phyloP scores from a whole-genome alignment of 2,888 invertebrate genomes.

The Scaeva pyrastri region DNA sequence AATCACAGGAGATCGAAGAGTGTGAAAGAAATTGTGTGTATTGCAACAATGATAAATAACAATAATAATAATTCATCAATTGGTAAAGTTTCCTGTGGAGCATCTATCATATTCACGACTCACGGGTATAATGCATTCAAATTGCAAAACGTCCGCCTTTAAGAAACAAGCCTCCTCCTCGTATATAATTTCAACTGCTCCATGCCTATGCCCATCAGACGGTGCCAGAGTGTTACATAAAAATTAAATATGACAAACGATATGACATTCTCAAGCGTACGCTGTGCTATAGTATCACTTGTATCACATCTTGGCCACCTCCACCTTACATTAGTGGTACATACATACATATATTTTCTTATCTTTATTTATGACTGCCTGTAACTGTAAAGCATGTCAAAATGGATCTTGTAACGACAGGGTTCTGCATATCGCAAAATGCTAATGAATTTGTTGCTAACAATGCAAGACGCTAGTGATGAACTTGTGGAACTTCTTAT shows the following conservation, averaged over 20 bases:
- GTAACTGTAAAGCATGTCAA: slow-evolving; percentile 36
- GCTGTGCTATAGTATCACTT: neutral
- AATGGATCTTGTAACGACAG: slow-evolving; percentile 38
- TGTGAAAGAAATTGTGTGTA: neutral
- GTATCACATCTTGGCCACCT: slow-evolving; percentile 57
- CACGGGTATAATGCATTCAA: slow-evolving; percentile 50
- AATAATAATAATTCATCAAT: slow-evolving; percentile 57
- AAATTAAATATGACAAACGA: slow-evolving; percentile 69
- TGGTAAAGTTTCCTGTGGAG: slow-evolving; percentile 68
- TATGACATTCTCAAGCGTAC: slow-evolving; percentile 63
- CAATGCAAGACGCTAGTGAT: slow-evolving; percentile 35
- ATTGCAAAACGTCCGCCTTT: slow-evolving; percentile 52
- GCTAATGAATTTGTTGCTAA: slow-evolving; percentile 64
- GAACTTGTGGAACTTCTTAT: slow-evolving; percentile 16
- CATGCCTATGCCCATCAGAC: slow-evolving; percentile 16
- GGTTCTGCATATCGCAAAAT: slow-evolving; percentile 33
- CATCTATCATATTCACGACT: slow-evolving; percentile 40
- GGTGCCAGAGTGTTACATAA: slow-evolving; percentile 43
- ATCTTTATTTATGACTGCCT: neutral
- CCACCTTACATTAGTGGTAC: slow-evolving; percentile 67
- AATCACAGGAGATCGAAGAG: neutral
- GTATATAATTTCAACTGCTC: neutral
- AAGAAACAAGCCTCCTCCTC: slow-evolving; percentile 26
- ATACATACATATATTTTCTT: neutral
- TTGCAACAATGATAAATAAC: slow-evolving; percentile 36